Evolutionary conservation across 2,888 invertebrate species (phyloP).

Genomic region (Glomeris marginata): DNA sequence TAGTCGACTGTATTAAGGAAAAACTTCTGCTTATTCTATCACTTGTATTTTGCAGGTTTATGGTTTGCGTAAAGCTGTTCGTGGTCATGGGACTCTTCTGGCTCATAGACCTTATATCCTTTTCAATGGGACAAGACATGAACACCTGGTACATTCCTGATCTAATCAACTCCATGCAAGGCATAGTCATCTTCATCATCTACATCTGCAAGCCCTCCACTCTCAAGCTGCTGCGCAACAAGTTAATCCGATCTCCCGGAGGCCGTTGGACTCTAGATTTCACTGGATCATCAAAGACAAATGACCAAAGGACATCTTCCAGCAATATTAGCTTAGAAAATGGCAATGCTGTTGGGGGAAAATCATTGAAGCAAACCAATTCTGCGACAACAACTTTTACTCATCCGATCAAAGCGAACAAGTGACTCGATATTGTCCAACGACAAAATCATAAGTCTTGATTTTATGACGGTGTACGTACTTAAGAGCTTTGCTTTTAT

Average conservation of each 20-base stretch:
- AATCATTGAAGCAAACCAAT: too few species aligned
- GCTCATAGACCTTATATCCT: slow-evolving; percentile 9
- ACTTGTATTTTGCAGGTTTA: slow-evolving; percentile 6
- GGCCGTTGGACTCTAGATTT: slow-evolving; percentile 8
- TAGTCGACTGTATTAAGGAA: too few species aligned
- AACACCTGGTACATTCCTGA: slow-evolving; percentile 5
- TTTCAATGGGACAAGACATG: not conserved
- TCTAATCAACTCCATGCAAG: slow-evolving; percentile 7
- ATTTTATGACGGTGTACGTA: too few species aligned
- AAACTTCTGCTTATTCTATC: not conserved
- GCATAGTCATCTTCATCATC: slow-evolving; percentile 12
- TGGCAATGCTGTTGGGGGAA: not conserved
- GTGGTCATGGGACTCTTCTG: slow-evolving; percentile 13
- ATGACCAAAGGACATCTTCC: slow-evolving; percentile 1
- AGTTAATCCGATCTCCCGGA: slow-evolving; percentile 2
- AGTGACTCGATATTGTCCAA: too few species aligned
- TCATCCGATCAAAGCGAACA: too few species aligned
- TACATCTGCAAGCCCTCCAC: slow-evolving; percentile 12
- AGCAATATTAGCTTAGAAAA: not conserved
- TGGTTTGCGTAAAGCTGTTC: slow-evolving; percentile 9
- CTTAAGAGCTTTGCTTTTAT: too few species aligned
- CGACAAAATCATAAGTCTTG: too few species aligned
- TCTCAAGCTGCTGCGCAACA: slow-evolving; percentile 5
- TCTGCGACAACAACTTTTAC: too few species aligned
- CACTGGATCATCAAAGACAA: not conserved